Evolutionary conservation across 2,888 invertebrate genomes (phyloP).

Genomic region (Euphydryas editha): DNA sequence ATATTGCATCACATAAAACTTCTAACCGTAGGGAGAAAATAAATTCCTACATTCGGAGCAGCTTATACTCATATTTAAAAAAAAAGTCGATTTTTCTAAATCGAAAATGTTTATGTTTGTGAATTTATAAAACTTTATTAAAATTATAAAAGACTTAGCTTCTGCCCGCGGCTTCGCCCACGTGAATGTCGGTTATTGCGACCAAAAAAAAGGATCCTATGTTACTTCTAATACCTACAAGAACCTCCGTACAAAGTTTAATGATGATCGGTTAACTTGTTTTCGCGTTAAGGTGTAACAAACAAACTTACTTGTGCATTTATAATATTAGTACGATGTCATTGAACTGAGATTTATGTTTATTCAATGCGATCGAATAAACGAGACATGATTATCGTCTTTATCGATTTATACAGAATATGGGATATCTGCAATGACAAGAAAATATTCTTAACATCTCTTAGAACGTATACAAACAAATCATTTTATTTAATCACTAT

Average conservation of each 20-base stretch:
- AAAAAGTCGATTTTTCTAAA: background rate
- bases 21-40: constrained; percentile 42
- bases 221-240: no score
- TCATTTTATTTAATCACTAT: background rate
- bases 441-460: background rate
- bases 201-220: no score
- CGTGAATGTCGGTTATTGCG: no score
- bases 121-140: no score
- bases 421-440: background rate
- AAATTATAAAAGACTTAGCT: no score
- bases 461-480: background rate
- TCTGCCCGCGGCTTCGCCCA: no score
- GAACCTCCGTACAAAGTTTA: no score
- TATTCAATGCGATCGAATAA: background rate
- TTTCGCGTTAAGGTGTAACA: no score
- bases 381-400: background rate
- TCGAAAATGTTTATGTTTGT: constrained; percentile 2
- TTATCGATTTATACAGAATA: background rate
- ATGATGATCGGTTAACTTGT: no score
- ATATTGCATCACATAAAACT: constrained; percentile 32
- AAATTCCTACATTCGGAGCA: constrained; percentile 38
- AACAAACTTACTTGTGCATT: no score
- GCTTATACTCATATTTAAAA: constrained; percentile 22
- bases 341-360: constrained; percentile 44
- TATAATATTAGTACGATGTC: constrained; percentile 46